Evolutionary conservation across 2,888 invertebrate species (phyloP).

Genomic region (Dynastes tityus): DNA sequence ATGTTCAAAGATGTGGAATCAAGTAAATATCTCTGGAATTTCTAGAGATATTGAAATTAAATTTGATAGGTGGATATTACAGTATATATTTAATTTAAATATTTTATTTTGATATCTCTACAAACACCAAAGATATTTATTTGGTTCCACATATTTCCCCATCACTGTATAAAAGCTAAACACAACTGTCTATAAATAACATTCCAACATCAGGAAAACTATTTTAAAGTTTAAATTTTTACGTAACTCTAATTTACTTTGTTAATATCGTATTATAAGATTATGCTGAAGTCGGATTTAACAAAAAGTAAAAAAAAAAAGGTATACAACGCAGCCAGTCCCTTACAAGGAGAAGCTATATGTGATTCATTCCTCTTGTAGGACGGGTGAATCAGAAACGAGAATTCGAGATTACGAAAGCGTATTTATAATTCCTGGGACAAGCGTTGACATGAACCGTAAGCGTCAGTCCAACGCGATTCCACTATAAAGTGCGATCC

Average conservation of each 20-base stretch:
- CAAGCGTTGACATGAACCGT: constrained; percentile 78
- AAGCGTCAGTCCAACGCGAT: constrained; percentile 68
- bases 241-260: not conserved
- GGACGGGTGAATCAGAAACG: constrained; percentile 75
- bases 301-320: not conserved
- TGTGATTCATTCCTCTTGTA: constrained; percentile 65
- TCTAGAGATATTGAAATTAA: too few relatives aligned
- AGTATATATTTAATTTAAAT: too few relatives aligned
- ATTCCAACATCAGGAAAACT: not conserved
- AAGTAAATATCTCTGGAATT: too few relatives aligned
- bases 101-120: too few relatives aligned
- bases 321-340: constrained; percentile 6
- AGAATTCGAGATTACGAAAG: constrained; percentile 81
- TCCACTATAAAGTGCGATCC: constrained; percentile 68
- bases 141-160: too few relatives aligned
- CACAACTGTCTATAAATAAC: not conserved
- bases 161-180: not conserved
- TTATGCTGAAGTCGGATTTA: constrained; percentile 44
- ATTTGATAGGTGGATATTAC: too few relatives aligned
- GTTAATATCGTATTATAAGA: constrained; percentile 27
- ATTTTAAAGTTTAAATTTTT: not conserved
- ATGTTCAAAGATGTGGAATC: too few relatives aligned
- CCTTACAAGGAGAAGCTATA: constrained; percentile 24
- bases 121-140: too few relatives aligned
- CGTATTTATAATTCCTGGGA: constrained; percentile 82